Evolutionary conservation across 2,888 invertebrate genomes (phyloP), one percentile per base, ranked within the genome.

Genomic region (Brachyopa scutellaris): DNA sequence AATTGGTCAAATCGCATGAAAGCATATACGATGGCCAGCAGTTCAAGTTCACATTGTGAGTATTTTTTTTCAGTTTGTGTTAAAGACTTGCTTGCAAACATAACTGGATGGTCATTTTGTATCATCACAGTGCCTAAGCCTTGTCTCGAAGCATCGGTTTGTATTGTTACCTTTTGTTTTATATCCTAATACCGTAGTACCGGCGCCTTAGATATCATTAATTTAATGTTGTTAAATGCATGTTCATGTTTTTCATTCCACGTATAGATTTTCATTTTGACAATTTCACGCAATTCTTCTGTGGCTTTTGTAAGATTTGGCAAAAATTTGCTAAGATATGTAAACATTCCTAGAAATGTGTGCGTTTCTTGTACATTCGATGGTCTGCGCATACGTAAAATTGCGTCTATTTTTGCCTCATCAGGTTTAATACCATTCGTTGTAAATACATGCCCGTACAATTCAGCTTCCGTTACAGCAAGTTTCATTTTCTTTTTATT

Each of bases 1-100:
- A 49, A 62, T 21, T 62, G 62, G 8, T 49, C 62, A 49, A 62
- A 62, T 13, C 62, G 13, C 36, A 62, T 21, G 11, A 36, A 62
- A 21, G 49, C 62, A 26, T 49, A 62, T 6, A 13, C 17, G 7
- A 38, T 59, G 59, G 62, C 62, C 2, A 62, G 36, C 47, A 49
- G 36, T 33, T 47, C 62, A 23, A 36, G 23, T 21, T 62, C 23
- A 15, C 33, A 11, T 9, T 53, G 47, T 5, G 47, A 47, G 13
- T 47, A 47, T 3, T 47, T 47, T 33, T 33, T 53, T 26, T 57
- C 57, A 11, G 57, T 17, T 33, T 1, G 8, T n/a, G 49, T 23
- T 29, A 49, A 26, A 62, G n/a, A n/a, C n/a, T n/a, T n/a, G n/a
- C n/a, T n/a, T n/a, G n/a, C n/a, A n/a, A n/a, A n/a, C n/a, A n/a